A percentile compares a stretch with the other conserved stretches of the same genome.
Conservation (phyloP, 2,888 invertebrate genomes). For the Pandemis corylana region DNA sequence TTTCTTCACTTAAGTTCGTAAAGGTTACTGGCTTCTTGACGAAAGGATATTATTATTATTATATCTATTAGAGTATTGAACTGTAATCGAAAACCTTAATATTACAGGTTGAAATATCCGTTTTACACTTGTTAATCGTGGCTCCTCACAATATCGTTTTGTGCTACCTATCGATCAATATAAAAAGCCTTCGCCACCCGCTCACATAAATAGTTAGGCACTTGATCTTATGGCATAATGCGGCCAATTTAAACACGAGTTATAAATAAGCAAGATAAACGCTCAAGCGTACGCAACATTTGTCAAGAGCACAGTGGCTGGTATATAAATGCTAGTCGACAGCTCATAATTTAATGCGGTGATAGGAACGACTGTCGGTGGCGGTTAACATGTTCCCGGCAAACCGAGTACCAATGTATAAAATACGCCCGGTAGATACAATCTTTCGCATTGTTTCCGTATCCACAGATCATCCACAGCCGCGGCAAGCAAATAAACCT, state of each 20-base stretch:
- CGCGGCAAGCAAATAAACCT: slow-evolving; percentile 66
- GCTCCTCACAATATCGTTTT: not conserved
- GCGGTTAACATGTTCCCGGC: slow-evolving; percentile 56
- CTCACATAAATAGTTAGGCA: not conserved
- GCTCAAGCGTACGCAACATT: slow-evolving; percentile 48
- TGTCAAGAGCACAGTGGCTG: slow-evolving; percentile 56
- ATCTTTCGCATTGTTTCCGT: slow-evolving; percentile 56
- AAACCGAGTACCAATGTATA: slow-evolving; percentile 53
- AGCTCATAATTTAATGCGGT: slow-evolving; percentile 61
- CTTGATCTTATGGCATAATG: slow-evolving; percentile 9
- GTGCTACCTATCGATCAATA: slow-evolving; percentile 7
- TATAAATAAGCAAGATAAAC: slow-evolving; percentile 46
- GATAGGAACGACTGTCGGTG: slow-evolving; percentile 60
- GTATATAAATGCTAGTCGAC: slow-evolving; percentile 53
- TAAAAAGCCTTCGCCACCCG: not conserved
- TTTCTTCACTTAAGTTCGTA: not conserved
- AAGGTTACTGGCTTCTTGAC: not conserved
- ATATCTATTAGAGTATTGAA: not conserved
- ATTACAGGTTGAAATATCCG: slow-evolving; percentile 16
- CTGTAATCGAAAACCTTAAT: slow-evolving; percentile 22
- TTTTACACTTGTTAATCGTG: slow-evolving; percentile 20
- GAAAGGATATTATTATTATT: too few species aligned
- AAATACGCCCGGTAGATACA: slow-evolving; percentile 58
- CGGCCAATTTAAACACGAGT: slow-evolving; percentile 2
- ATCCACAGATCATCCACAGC: slow-evolving; percentile 52